Evolutionary conservation across 2,797 vertebrate genomes (phyloP).

Genomic region (Eremophila alpestris): DNA sequence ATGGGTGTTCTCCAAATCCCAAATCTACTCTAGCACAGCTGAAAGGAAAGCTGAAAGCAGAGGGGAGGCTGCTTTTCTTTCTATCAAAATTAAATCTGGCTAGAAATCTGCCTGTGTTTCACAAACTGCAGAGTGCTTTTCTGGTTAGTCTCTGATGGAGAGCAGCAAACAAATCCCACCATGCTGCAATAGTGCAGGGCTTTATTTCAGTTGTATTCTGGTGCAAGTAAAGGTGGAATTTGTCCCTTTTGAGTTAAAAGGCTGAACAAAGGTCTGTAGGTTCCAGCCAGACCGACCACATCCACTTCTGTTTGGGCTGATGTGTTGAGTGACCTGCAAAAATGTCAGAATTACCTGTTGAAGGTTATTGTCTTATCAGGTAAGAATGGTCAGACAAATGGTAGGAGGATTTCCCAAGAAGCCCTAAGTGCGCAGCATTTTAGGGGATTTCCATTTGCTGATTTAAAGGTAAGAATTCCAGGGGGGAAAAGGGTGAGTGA

Average conservation of each 20-base stretch:
- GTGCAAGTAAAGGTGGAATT: not conserved
- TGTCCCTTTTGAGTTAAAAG: not conserved
- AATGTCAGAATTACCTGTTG: not conserved
- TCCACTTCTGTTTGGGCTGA: not conserved
- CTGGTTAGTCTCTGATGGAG: not conserved
- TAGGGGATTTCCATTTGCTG: not conserved
- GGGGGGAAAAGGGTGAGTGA: not conserved
- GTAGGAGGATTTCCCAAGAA: not conserved
- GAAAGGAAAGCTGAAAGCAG: conserved; percentile 3
- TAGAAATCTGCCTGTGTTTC: conserved; percentile 14
- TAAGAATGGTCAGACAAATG: not conserved
- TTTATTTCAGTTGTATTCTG: not conserved
- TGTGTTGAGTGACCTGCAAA: not conserved
- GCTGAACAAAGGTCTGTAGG: not conserved
- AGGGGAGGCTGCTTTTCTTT: not conserved
- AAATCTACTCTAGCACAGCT: not conserved
- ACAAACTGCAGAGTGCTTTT: not conserved
- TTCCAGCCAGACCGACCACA: not conserved
- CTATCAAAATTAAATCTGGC: not conserved
- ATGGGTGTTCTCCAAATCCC: conserved; percentile 38
- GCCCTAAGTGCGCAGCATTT: not conserved
- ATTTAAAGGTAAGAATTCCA: not conserved
- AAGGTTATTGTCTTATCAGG: not conserved
- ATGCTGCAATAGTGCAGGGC: not conserved
- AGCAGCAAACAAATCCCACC: not conserved